phyloP scores from a whole-genome alignment of 2,113 vertebrate species.

The Pygoscelis adeliae region DNA sequence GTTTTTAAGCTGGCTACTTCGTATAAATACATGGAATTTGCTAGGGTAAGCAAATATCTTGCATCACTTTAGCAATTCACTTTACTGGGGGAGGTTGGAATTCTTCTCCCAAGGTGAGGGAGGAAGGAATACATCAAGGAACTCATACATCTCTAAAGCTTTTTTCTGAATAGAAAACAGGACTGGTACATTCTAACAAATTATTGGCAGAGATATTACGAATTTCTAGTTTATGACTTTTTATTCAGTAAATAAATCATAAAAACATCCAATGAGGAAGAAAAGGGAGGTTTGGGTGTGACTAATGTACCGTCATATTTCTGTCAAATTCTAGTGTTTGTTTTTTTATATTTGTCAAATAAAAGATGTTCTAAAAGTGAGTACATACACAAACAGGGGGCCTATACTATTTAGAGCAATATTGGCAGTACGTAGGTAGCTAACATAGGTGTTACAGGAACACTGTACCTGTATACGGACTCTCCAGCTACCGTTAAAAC shows the following conservation, averaged over 20 bases:
- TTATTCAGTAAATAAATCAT: neutral
- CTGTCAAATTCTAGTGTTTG: neutral
- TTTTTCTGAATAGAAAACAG: neutral
- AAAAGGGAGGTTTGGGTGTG: neutral
- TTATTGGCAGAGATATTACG: neutral
- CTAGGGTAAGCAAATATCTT: neutral
- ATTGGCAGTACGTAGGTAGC: neutral
- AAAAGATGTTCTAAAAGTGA: neutral
- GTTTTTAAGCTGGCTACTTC: neutral
- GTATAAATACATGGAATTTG: neutral
- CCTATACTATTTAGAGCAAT: neutral
- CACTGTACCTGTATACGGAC: accelerated
- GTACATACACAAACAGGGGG: too few species aligned
- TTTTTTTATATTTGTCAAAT: neutral
- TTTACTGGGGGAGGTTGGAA: neutral
- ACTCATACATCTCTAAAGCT: neutral
- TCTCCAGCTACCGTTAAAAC: neutral
- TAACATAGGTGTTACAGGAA: neutral
- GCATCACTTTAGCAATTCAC: neutral
- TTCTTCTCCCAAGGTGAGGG: neutral
- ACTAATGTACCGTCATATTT: neutral
- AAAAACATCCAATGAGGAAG: neutral
- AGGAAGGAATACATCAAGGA: neutral
- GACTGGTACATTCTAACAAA: neutral
- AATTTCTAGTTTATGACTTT: neutral